Evolutionary conservation across 1,140 invertebrate species (phyloP), one percentile per base, ranked within the genome.

Genomic region (Drosophila virilis): DNA sequence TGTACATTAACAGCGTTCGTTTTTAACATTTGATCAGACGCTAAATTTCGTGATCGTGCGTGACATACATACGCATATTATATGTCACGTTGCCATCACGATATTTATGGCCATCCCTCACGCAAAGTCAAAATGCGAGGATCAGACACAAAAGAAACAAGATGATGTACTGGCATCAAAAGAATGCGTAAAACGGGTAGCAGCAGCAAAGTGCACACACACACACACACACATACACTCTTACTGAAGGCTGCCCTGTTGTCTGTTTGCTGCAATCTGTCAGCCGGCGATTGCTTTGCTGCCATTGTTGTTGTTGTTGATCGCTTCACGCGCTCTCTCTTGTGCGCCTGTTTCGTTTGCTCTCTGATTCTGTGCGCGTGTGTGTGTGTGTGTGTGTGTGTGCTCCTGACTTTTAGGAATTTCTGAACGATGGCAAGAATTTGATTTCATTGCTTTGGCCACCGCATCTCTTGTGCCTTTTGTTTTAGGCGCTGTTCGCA

Each of bases 401-500:
- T 74, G 77, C 74, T 76, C 77, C 66, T 90, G 78, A 80, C 80
- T 90, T 85, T 90, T 78, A 76, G 88, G 88, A 91, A 91, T 91
- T 91, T 89, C 70, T 70, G 62, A 81, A 77, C 78, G 89, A 91
- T 78, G 89, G 80, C 74, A 90, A 84, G 89, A 91, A 91, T 91
- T 91, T 91, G 60, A 78, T 88, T 80, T 74, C 67, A 79, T 83
- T 86, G 79, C 83, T 83, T 88, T 88, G 71, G 52, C 61, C 79
- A 68, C 75, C 37, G 69, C 50, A 61, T 82, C 88, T 88, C 76
- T 74, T 82, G 22, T 45, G 61, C 46, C 83, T 88, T 86, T 83
- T 84, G 85, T 88, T 90, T 88, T 90, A 90, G 85, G 58, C 77
- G 65, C 58, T 66, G 58, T 52, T 88, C 67, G 74, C 69, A 71